Base-by-base conservation (phyloP, 2,113 vertebrate species). In the Mus musculus region DNA sequence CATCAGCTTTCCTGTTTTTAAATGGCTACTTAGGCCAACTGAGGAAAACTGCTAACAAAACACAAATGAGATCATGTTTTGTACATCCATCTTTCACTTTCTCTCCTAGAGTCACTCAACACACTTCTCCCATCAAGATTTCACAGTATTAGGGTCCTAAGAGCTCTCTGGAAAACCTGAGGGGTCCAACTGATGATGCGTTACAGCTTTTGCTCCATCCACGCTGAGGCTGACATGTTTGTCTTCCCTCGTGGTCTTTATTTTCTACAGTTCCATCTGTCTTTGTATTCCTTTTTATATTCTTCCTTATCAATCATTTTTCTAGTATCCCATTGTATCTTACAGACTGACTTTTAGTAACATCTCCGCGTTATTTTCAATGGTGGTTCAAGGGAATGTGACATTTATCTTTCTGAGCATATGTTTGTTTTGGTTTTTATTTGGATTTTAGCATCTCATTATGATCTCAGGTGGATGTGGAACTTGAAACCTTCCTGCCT, bases 1-100 rank as follows among this genome's bases (percentile, higher is more conserved):
- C 65, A 89, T 92, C 94, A 90, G 90, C 56, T 59, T 93, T 95
- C n/a, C 85, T 39, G 36, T 97, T 97, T 97, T 96, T 90, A 89
- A 95, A 77, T 4, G 69, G 69, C 88, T 67, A 63, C 75, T 81
- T 67, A 42, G 92, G 63, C 61, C 54, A 90, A 91, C 22, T 54
- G 59, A 90, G 76, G 87, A 84, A 93, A 84, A 76, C 75, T 30
- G 71, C 71, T 26, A 92, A 82, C 69, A 85, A 71, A 88, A 90
- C 80, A 30, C 59, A 95, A 92, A 72, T n/a, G 69, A 95, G 87
- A 84, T 69, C 59, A 26, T 88, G 22, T 76, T 85, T 78, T 90
- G 52, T 42, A n/a, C 71, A 71, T 22, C 17, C 1, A 39, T 59
- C 56, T 82, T 88, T 33, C 69, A 56, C 42, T 30, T 17, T 78